Evolutionary conservation across 1,140 invertebrate species (phyloP), one percentile per base, ranked within the genome.

Genomic region (Colletes latitarsis): DNA sequence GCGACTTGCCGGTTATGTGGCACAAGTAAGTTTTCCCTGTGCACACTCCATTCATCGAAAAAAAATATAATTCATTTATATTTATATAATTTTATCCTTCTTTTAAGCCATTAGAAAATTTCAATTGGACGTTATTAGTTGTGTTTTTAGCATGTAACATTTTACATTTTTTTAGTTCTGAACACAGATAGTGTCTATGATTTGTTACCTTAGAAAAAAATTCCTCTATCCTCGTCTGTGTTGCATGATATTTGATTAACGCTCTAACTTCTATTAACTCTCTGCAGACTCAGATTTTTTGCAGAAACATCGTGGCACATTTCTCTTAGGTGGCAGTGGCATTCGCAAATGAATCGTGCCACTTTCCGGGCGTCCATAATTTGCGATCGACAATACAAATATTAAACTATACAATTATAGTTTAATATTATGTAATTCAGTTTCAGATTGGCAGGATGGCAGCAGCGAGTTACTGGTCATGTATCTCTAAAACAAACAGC

Each of bases 251-350:
- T 83, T 81, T 85, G 72, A 91, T 77, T 90, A 89, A 92, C 77
- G 82, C 73, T 91, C 88, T 92, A 91, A 92, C 88, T 92, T 90
- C 81, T 75, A 91, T 86, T 93, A 92, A 93, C 82, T 81, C 68
- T 72, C 71, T 80, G 46, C 85, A 86, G 75, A 52, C 39, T 83
- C 41, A 75, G 52, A 75, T 81, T 85, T 87, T 88, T 84, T 82
- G 30, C 81, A 88, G 85, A 85, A 82, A 67, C 83, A 64, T 81
- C 64, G 66, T 30, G 19, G 8, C 77, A 84, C 39, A 55, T n/a
- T 67, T 80, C 58, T 86, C 62, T 63, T 49, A 17, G 83, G 21
- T 81, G 43, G 55, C 55, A 71, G 17, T 83, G 81, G 21, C 57
- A 66, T 21, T 77, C n/a, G 57, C 19, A 58, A 71, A 77, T 30